A percentile compares a stretch with the other conserved stretches of the same genome.
Conservation (phyloP, 2,797 vertebrate genomes). For the Enteromius fasciolatus region DNA sequence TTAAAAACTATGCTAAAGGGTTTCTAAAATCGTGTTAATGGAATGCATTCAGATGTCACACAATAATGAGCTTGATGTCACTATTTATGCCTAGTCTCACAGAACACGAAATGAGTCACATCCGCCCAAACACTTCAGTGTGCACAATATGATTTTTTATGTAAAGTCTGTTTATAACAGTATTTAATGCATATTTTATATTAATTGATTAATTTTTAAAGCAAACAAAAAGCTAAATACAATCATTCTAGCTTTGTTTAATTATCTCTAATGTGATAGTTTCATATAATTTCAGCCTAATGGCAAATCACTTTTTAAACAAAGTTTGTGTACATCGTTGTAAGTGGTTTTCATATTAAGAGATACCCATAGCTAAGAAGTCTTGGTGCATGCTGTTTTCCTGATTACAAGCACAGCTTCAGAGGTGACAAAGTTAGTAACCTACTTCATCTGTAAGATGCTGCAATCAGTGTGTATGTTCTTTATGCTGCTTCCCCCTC, state of each 20-base stretch:
- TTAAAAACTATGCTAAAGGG: too few species aligned
- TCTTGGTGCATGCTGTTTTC: constrained; percentile 30
- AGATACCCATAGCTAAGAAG: constrained; percentile 9
- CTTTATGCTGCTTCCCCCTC: constrained; percentile 27
- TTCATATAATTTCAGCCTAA: neutral
- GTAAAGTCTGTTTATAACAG: neutral
- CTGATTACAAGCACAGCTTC: constrained; percentile 42
- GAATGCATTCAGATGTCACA: neutral
- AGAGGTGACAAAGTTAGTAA: constrained; percentile 38
- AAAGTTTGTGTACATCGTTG: constrained; percentile 11
- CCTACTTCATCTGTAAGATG: constrained; percentile 24
- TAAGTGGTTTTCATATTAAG: constrained; percentile 11
- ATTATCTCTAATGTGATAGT: neutral
- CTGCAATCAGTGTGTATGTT: constrained; percentile 26
- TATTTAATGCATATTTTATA: neutral
- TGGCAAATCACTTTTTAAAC: neutral
- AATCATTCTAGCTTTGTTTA: neutral
- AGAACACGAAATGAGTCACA: neutral
- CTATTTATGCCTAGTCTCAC: neutral
- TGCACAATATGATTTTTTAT: neutral
- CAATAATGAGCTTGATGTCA: neutral
- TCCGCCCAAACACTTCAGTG: neutral
- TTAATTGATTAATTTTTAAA: too few species aligned
- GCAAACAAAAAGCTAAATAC: too few species aligned
- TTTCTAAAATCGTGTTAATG: neutral